Conservation (phyloP, 2,797 vertebrate genomes). For the Gadopsis bispinosus region DNA sequence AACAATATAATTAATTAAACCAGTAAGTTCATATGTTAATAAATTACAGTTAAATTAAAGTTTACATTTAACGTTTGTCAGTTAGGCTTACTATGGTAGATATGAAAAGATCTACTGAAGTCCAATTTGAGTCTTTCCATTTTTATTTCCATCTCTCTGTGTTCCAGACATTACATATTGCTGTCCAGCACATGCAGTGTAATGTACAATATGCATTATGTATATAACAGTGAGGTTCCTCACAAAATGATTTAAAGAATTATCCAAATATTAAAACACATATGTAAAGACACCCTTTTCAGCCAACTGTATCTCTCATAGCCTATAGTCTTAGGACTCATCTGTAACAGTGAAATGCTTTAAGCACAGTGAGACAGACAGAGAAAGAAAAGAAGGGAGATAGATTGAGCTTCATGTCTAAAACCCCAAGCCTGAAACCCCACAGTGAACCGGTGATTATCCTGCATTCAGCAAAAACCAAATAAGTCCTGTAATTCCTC, state of each 20-base stretch:
- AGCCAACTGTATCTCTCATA: neutral
- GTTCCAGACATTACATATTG: neutral
- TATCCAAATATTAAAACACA: neutral
- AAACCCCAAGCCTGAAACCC: constrained; percentile 56
- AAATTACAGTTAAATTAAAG: neutral
- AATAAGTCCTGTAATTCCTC: constrained; percentile 81
- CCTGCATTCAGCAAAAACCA: constrained; percentile 75
- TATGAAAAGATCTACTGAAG: neutral
- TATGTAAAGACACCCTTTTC: neutral
- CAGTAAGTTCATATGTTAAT: neutral
- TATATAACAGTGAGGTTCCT: neutral
- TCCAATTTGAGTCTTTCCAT: neutral
- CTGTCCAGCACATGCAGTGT: neutral
- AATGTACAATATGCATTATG: neutral
- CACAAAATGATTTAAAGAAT: neutral
- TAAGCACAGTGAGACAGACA: constrained; percentile 42
- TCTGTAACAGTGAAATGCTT: constrained; percentile 23
- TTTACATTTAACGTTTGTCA: neutral
- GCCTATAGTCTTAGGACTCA: constrained; percentile 8
- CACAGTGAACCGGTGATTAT: constrained; percentile 73
- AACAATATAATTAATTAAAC: neutral
- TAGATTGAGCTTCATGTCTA: constrained; percentile 50
- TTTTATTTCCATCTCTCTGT: neutral
- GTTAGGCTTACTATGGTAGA: neutral
- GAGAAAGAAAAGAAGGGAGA: constrained; percentile 34